These are phyloP conservation scores for Otus scops DNA, from an alignment of 2,797 vertebrate genomes.

Conservation along the genomic window DNA sequence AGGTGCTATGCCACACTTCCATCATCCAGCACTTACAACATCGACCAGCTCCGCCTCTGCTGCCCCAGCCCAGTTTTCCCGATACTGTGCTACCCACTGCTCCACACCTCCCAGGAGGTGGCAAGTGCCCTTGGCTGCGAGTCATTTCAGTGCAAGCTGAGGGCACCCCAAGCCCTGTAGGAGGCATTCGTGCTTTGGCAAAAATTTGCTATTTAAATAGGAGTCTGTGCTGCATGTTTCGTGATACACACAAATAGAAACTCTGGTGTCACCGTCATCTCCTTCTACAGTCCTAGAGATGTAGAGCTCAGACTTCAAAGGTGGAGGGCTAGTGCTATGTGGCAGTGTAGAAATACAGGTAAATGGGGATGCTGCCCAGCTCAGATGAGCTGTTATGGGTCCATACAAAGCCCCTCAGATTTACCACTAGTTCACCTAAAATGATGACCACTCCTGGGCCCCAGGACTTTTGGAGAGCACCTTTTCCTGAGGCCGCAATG, in stretches of 20 bases:
- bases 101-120: neutral
- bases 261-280: neutral
- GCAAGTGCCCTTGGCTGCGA: neutral
- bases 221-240: neutral
- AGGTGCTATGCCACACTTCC: neutral
- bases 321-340: neutral
- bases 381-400: neutral
- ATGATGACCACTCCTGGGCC: neutral
- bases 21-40: neutral
- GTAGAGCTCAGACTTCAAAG: neutral
- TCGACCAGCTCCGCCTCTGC: neutral
- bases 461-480: neutral
- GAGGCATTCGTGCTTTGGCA: neutral
- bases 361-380: neutral
- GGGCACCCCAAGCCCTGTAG: neutral
- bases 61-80: neutral
- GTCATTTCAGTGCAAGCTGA: neutral
- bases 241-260: neutral
- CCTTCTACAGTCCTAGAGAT: neutral
- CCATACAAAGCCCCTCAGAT: fast-evolving
- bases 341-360: neutral
- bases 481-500: neutral
- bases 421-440: neutral
- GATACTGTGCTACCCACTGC: neutral
- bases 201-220: slow-evolving; percentile 15